Evolutionary conservation across 2,797 vertebrate species (phyloP), one percentile per base, ranked within the genome.

Genomic region (Centropyge bicolor): DNA sequence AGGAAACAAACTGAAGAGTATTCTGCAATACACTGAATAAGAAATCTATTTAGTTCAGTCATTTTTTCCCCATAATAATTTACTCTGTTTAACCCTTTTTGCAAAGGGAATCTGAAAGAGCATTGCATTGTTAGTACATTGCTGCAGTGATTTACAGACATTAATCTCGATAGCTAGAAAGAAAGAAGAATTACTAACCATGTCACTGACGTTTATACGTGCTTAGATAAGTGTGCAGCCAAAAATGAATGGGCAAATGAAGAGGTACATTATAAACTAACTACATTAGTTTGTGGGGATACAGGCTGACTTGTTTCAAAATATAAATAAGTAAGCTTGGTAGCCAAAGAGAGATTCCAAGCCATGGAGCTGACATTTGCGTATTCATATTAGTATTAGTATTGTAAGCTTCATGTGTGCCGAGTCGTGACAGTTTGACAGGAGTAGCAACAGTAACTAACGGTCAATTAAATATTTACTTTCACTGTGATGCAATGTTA

Each of bases 21-120:
- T 73, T 63, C 60, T 70, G 63, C 57, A 82, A 41, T 54, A 40
- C 19, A 61, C 22, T 19, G 12, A 61, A 74, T 12, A 0, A 40
- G 13, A 48, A 63, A 56, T 35, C 22, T 49, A 14, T 19, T 9
- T 12, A n/a, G 38, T 52, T 35, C 17, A 65, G 35, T 56, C 3
- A 19, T 10, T 35, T 41, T 60, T 66, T 24, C 1, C 27, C 27
- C 27, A 19, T 24, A 27, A 24, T 20, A 35, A 46, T 76, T 65
- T 7, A 36, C 27, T 63, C 16, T n/a, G 20, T 62, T 61, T 36
- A 19, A 9, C 13, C 13, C 14, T 54, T 20, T 46, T 31, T 38
- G 7, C 10, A 4, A 38, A 36, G 16, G 49, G 12, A 61, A 73
- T 56, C 19, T 27, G 46, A 35, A 59, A 61, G 19, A 27, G 13